Evolutionary conservation across 2,888 invertebrate genomes (phyloP).

Genomic region (Drosophila dives): DNA sequence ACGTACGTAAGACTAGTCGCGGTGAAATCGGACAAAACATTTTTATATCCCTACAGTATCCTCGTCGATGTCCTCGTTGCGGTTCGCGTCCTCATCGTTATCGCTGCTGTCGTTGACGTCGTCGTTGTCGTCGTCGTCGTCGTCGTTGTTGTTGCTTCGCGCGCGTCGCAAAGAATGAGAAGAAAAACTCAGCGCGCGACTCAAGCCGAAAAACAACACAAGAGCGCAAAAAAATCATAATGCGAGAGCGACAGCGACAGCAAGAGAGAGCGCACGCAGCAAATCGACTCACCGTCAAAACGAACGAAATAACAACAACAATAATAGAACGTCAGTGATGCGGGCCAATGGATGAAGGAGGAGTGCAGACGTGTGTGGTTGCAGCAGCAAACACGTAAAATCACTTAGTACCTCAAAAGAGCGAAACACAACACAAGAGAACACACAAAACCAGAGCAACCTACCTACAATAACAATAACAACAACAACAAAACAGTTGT

Average conservation of each 20-base stretch:
- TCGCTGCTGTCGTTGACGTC: slow-evolving; percentile 51
- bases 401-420: slow-evolving; percentile 75
- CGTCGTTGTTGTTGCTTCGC: slow-evolving; percentile 64
- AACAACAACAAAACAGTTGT: slow-evolving; percentile 12
- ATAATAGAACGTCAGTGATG: slow-evolving; percentile 34
- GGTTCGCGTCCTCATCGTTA: slow-evolving; percentile 54
- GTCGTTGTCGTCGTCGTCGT: slow-evolving; percentile 32
- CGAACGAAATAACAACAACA: slow-evolving; percentile 25
- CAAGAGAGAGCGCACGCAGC: slow-evolving; percentile 42
- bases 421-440: slow-evolving; percentile 45
- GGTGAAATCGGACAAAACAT: slow-evolving; percentile 82
- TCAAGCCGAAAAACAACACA: slow-evolving; percentile 71
- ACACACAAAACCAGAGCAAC: slow-evolving; percentile 50
- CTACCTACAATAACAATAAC: slow-evolving; percentile 12
- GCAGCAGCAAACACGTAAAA: slow-evolving; percentile 81
- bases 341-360: slow-evolving; percentile 19
- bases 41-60: slow-evolving; percentile 81
- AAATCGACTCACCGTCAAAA: slow-evolving; percentile 15
- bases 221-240: slow-evolving; percentile 55
- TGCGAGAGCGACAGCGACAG: slow-evolving; percentile 34
- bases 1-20: slow-evolving; percentile 84
- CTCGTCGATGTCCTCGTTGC: slow-evolving; percentile 68
- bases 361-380: slow-evolving; percentile 72
- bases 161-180: slow-evolving; percentile 79
- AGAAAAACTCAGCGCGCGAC: slow-evolving; percentile 73